Evolutionary conservation across 1,140 invertebrate species (phyloP), one percentile per base, ranked within the genome.

Genomic region (Liolophura sinensis): DNA sequence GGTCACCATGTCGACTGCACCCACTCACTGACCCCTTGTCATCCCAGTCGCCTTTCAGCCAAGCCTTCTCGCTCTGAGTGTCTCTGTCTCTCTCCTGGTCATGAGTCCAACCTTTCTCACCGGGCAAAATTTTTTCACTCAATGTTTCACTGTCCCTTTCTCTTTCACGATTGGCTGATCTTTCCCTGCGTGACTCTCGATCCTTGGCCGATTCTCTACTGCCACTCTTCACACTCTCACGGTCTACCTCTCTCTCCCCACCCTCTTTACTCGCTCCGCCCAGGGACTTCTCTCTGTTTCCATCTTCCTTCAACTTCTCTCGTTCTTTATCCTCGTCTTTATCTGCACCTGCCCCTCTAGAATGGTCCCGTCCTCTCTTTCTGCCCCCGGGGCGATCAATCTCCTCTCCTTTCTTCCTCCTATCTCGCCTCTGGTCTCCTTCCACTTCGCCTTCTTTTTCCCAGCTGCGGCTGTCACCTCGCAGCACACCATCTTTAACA

Each of bases 221-320:
- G 61, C 27, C 65, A 48, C 31, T 40, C 31, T 40, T 40, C 31
- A 31, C 57, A 55, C 15, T 61, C 50, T 31, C 31, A 20, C 22
- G 55, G 15, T 47, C 31, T 47, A 22, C 49, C 57, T 58, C 64
- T 50, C 65, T 48, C 18, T 65, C 54, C 74, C 58, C 60, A 65
- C 60, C 48, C 71, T 78, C 18, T 72, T 77, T 20, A 87, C 85
- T 60, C 82, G 85, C 7, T 86, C 85, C 0, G 80, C 74, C 24
- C 77, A 74, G 70, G 0, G 74, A 68, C 25, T 86, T 85, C 14
- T 80, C 74, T 67, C 85, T 85, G 1, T 82, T 76, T 68, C 84
- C 78, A 66, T 86, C 86, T 14, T 85, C 83, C 1, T 80, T 79
- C 5, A 81, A 81, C n/a, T 85, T 82, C 62, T 83, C 84, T 20